Percentiles rank a stretch among this genome's conserved stretches.
phyloP scores from a whole-genome alignment of 2,113 vertebrate genomes.

The Aegithalos caudatus region DNA sequence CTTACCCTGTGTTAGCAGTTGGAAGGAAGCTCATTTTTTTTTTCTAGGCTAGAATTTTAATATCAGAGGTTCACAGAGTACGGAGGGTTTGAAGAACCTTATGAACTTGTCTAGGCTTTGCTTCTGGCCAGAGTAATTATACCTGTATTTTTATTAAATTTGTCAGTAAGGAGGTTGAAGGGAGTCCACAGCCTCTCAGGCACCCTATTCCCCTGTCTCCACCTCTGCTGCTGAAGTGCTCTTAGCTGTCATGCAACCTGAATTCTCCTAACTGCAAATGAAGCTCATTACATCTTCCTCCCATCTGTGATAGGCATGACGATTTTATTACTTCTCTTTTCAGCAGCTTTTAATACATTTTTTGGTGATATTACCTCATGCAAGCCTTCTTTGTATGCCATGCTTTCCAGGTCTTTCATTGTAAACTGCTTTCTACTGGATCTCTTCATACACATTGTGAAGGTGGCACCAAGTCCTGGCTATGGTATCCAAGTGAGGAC shows the following conservation, averaged over 20 bases:
- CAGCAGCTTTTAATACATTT: neutral
- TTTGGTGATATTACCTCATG: neutral
- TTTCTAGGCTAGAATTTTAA: neutral
- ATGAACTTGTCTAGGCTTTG: neutral
- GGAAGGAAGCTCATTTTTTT: neutral
- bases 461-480: neutral
- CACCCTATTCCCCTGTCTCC: fast-evolving
- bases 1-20: neutral
- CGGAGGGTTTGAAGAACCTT: neutral
- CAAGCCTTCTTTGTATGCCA: neutral
- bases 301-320: neutral
- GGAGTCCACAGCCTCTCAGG: neutral
- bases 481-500: neutral
- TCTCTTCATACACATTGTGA: neutral
- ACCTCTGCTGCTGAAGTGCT: neutral
- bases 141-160: neutral
- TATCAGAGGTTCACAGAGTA: neutral
- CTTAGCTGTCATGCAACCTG: neutral
- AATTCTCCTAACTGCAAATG: neutral
- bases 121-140: neutral
- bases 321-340: neutral
- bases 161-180: neutral
- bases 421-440: neutral
- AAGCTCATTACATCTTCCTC: neutral
- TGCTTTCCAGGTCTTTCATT: neutral